A percentile compares a stretch with the other conserved stretches of the same genome.
These are phyloP conservation scores for Leptodactylus fuscus DNA, from an alignment of 2,113 vertebrate species.

Conservation along the genomic window DNA sequence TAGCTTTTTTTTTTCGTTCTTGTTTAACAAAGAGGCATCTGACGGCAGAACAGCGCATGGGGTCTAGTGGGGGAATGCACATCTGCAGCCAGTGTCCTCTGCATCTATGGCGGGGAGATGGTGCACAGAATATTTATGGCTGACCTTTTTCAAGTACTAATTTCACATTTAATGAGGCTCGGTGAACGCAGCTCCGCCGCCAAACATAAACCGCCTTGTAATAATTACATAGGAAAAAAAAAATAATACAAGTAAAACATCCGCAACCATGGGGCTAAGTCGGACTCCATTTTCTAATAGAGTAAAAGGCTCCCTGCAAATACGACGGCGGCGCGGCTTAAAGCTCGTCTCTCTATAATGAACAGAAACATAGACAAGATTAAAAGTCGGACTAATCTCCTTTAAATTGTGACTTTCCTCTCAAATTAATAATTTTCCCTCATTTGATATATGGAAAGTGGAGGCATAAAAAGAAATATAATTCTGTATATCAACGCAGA, in stretches of 20 bases:
- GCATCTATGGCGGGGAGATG: slow-evolving; percentile 68
- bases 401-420: slow-evolving; percentile 63
- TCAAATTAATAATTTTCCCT: slow-evolving; percentile 66
- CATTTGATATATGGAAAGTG: slow-evolving; percentile 63
- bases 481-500: slow-evolving; percentile 36
- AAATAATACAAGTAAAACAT: background rate
- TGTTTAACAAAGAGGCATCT: slow-evolving; percentile 63
- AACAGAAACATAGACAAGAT: slow-evolving; percentile 64
- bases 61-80: background rate
- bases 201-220: slow-evolving; percentile 71
- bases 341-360: slow-evolving; percentile 62
- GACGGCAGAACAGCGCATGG: background rate
- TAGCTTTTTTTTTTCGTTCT: slow-evolving; percentile 63
- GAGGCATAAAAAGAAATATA: slow-evolving; percentile 39
- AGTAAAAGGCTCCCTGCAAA: slow-evolving; percentile 66
- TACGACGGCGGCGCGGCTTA: slow-evolving; percentile 58
- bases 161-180: slow-evolving; percentile 77
- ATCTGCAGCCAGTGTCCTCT: slow-evolving; percentile 25
- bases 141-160: slow-evolving; percentile 74
- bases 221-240: slow-evolving; percentile 64
- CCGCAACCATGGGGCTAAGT: background rate
- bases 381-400: slow-evolving; percentile 63
- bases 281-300: slow-evolving; percentile 68
- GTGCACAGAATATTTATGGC: slow-evolving; percentile 75
- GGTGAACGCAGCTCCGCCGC: slow-evolving; percentile 72